Conservation (phyloP, 2,888 invertebrate genomes). For the Pheosia gnoma region DNA sequence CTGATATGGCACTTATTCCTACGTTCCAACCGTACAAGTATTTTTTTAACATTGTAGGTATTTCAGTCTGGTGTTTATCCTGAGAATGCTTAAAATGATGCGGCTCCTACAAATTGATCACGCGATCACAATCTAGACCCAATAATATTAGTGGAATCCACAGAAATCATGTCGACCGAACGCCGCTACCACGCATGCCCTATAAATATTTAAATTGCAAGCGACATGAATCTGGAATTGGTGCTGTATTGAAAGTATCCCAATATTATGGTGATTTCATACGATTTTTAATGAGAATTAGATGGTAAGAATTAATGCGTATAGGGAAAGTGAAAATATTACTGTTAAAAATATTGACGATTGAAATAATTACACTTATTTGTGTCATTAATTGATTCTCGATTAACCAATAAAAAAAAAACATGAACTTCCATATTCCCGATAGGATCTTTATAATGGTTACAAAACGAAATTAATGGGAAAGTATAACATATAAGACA, state of each 20-base stretch:
- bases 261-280: conserved; percentile 25
- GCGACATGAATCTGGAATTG: conserved; percentile 37
- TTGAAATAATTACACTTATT: no score
- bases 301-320: background rate
- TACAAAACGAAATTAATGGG: background rate
- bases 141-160: conserved; percentile 57
- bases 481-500: background rate
- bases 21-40: no score
- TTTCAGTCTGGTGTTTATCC: background rate
- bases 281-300: conserved; percentile 16
- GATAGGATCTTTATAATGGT: background rate
- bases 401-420: no score
- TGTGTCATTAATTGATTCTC: no score
- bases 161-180: conserved; percentile 58
- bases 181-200: conserved; percentile 71
- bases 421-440: no score
- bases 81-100: conserved; percentile 17
- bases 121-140: conserved; percentile 60
- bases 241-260: conserved; percentile 34
- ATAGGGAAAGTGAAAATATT: background rate
- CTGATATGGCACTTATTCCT: no score
- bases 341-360: no score
- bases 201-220: conserved; percentile 60
- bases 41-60: no score
- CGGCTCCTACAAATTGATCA: conserved; percentile 45